phyloP scores from a whole-genome alignment of 2,797 vertebrate genomes.

The Smutsia gigantea region DNA sequence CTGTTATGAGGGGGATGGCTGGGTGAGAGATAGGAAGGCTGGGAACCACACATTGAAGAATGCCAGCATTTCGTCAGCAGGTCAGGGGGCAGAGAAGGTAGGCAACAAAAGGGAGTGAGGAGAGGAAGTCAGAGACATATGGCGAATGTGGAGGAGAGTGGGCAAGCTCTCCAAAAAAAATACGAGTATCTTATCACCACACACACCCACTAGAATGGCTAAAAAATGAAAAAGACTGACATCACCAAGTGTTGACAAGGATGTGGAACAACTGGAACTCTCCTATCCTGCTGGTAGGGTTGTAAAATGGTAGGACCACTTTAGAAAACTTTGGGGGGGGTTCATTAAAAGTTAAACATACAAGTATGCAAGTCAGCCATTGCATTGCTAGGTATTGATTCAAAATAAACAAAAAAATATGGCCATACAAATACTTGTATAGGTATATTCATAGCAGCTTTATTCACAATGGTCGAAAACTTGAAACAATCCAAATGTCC shows the following conservation, averaged over 20 bases:
- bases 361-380: background rate
- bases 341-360: background rate
- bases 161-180: background rate
- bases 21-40: background rate
- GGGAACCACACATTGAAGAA: background rate
- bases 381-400: background rate
- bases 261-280: background rate
- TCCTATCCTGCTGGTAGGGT: background rate
- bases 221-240: background rate
- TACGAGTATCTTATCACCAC: background rate
- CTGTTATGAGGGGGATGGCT: background rate
- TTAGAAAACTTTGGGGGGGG: background rate
- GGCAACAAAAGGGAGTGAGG: background rate
- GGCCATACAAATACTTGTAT: background rate
- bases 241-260: background rate
- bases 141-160: background rate
- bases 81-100: background rate
- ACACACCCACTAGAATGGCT: background rate
- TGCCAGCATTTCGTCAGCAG: background rate
- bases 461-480: background rate
- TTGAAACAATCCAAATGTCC: background rate
- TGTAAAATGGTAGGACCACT: background rate
- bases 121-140: background rate
- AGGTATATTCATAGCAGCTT: too few relatives aligned
- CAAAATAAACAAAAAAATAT: background rate